A percentile compares a stretch with the other conserved stretches of the same genome.
phyloP scores from a whole-genome alignment of 2,113 vertebrate genomes.

The Cyprinodon variegatus region DNA sequence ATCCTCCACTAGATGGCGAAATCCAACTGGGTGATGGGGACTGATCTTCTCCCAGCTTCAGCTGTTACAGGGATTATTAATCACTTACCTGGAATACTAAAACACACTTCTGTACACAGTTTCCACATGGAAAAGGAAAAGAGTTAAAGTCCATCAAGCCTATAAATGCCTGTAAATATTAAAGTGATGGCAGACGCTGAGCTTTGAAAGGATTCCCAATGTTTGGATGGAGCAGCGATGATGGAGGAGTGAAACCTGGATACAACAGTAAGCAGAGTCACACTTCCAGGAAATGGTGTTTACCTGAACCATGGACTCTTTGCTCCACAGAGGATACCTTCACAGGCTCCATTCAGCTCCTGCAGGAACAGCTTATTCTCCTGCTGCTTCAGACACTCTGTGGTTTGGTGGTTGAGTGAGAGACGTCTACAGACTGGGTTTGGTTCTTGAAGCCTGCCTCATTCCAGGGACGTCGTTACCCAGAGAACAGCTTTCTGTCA shows the following conservation, averaged over 20 bases:
- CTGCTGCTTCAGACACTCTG: background rate
- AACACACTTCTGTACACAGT: no score
- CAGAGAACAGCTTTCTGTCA: background rate
- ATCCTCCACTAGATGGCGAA: constrained; percentile 26
- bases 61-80: no score
- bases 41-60: no score
- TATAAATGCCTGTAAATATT: no score
- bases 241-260: background rate
- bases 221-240: background rate
- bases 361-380: background rate
- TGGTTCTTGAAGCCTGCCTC: constrained; percentile 32
- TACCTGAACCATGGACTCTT: constrained; percentile 4
- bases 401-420: background rate
- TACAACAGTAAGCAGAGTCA: background rate
- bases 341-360: constrained; percentile 7
- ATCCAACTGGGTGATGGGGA: background rate
- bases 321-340: constrained; percentile 28
- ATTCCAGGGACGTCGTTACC: constrained; percentile 32
- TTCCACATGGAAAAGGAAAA: no score
- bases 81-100: no score
- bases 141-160: no score
- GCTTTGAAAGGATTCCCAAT: background rate
- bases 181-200: no score
- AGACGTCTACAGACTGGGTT: constrained; percentile 11
- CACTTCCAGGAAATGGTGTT: background rate